Evolutionary conservation across 1,140 invertebrate genomes (phyloP).

Genomic region (Heliothis virescens): DNA sequence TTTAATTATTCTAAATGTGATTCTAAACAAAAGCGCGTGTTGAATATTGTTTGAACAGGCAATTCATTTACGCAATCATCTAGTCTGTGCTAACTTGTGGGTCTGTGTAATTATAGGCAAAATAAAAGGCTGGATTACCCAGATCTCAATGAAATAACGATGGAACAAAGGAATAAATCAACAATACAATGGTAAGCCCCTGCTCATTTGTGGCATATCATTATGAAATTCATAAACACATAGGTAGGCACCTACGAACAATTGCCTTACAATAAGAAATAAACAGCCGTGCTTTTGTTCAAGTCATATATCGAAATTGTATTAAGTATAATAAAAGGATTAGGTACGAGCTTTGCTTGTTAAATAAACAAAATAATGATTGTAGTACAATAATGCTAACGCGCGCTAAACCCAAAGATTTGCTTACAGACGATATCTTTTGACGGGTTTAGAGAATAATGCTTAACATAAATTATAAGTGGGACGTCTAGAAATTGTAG

Average conservation of each 20-base stretch:
- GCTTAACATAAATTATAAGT: background rate
- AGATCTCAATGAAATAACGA: constrained; percentile 18
- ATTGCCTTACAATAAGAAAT: background rate
- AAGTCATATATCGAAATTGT: background rate
- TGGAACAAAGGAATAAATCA: constrained; percentile 27
- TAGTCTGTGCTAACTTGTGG: background rate
- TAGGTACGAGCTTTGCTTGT: too few relatives aligned
- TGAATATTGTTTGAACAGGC: background rate
- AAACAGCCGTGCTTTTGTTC: background rate
- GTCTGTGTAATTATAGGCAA: background rate
- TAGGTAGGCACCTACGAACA: background rate
- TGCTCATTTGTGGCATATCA: constrained; percentile 13
- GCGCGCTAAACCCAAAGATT: background rate
- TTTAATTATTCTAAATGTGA: background rate
- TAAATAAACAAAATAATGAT: background rate
- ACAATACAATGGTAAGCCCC: constrained; percentile 15
- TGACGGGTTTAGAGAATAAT: background rate
- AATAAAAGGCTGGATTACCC: constrained; percentile 12
- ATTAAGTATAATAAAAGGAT: background rate
- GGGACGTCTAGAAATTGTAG: constrained; percentile 16
- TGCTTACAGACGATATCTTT: background rate
- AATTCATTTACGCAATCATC: background rate
- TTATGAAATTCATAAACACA: constrained; percentile 5
- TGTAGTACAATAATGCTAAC: background rate
- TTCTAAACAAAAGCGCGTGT: too few relatives aligned